Base-by-base conservation (phyloP, 2,113 vertebrate genomes). In the Lutjanus erythropterus region DNA sequence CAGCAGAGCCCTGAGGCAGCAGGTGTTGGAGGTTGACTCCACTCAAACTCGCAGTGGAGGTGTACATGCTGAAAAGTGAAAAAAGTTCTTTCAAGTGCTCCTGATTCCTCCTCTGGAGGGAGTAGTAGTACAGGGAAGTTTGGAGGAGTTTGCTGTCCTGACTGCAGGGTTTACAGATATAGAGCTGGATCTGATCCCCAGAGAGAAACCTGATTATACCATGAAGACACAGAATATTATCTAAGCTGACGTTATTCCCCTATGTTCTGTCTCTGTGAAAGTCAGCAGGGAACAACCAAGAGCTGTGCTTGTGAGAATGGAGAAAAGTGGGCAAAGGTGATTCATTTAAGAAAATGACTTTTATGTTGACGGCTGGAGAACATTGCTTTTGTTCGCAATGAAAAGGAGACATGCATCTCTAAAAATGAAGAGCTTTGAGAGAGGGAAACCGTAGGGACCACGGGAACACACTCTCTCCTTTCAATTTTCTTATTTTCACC, bases 401-500 rank as follows among this genome's bases (percentile, higher is more conserved):
- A 81, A 84, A 82, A 65, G 31, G 31, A 75, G 68, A 59, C 35
- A 44, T 75, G 58, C 2, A 12, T 84, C 68, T 73, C 56, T 46
- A 8, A 52, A 70, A 72, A 81, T 73, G 10, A 73, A 42, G 47
- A 46, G 53, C 31, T 75, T 65, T 69, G 50, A 46, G 56, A 68
- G n/a, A 71, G n/a, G n/a, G 56, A 77, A 71, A 39, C 73, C 53
- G 46, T 15, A 12, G 11, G 9, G 73, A 85, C 61, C 72, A 74
- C 29, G 64, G 50, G 65, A 52, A 52, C 25, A 41, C 47, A 21
- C 18, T 46, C 18, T 2, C 35, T 29, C 23, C 27, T 75, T 75
- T 72, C 27, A 68, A 65, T 83, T 84, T 71, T 83, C 75, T 71
- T 59, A 77, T 84, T 88, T 83, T 86, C 69, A 84, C 76, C 70